Percentiles rank a stretch among this genome's conserved stretches.
Conservation (phyloP, 2,113 vertebrate genomes). For the Speoplatyrhinus poulsoni region DNA sequence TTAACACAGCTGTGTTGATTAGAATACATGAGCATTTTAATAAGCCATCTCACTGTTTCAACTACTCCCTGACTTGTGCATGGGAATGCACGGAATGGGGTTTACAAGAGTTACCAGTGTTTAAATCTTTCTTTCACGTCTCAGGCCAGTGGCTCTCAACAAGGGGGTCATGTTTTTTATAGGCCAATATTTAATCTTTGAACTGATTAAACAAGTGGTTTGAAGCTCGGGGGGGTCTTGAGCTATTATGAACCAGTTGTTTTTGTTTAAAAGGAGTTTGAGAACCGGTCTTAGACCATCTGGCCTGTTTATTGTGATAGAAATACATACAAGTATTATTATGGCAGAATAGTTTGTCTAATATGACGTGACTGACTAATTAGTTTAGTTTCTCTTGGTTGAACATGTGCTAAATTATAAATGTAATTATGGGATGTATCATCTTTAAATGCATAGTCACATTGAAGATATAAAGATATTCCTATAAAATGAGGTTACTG, state of each 20-base stretch:
- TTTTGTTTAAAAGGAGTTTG: neutral
- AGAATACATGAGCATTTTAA: neutral
- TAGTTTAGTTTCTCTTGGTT: too few species aligned
- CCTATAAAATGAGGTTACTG: too few species aligned
- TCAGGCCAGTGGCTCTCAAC: neutral
- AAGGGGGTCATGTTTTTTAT: too few species aligned
- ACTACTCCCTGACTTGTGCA: neutral
- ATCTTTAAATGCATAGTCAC: too few species aligned
- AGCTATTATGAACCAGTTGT: neutral
- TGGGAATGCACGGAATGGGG: slow-evolving; percentile 31
- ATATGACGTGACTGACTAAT: too few species aligned
- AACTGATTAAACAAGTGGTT: neutral
- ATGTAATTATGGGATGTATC: slow-evolving; percentile 3
- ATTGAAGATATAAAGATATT: too few species aligned
- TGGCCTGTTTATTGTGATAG: too few species aligned
- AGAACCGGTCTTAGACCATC: too few species aligned
- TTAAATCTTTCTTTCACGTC: neutral
- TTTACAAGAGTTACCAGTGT: slow-evolving; percentile 51
- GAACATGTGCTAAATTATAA: too few species aligned
- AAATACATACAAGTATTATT: too few species aligned
- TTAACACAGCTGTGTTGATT: too few species aligned
- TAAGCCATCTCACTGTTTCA: neutral
- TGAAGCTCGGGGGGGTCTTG: neutral
- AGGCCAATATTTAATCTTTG: neutral
- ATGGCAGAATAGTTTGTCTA: too few species aligned